These are phyloP conservation scores for Thera britannica DNA, from an alignment of 2,888 invertebrate species.

Conservation along the genomic window DNA sequence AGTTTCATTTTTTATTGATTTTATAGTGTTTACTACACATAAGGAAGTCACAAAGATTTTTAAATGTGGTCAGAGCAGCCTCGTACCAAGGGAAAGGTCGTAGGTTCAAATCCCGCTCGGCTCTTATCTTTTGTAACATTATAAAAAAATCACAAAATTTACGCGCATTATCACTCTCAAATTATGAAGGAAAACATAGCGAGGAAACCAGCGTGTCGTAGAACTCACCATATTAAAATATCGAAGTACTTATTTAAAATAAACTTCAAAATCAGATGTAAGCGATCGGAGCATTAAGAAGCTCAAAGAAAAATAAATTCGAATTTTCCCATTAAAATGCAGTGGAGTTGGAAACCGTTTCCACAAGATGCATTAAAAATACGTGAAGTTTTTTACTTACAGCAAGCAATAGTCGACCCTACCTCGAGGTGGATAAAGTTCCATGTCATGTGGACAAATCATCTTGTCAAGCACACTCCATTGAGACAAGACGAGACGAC, in stretches of 20 bases:
- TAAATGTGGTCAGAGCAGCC: too few species aligned
- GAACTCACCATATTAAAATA: too few species aligned
- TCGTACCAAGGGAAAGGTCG: too few species aligned
- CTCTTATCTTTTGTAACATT: too few species aligned
- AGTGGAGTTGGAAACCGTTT: constrained; percentile 17
- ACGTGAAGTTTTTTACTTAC: constrained; percentile 12
- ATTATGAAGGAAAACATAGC: too few species aligned
- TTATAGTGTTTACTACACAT: too few species aligned
- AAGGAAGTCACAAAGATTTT: too few species aligned
- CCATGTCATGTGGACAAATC: constrained; percentile 9
- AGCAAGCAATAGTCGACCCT: constrained; percentile 29
- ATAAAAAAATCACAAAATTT: too few species aligned
- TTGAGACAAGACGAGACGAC: constrained; percentile 45
- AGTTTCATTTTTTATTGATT: too few species aligned
- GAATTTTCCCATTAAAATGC: constrained; percentile 14
- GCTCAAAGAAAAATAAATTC: constrained; percentile 1
- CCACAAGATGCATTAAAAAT: constrained; percentile 23
- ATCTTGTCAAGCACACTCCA: constrained; percentile 43
- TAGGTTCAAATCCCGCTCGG: too few species aligned
- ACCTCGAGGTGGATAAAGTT: not conserved
- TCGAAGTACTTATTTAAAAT: not conserved
- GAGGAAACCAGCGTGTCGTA: too few species aligned
- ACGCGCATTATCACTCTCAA: too few species aligned
- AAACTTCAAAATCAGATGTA: not conserved
- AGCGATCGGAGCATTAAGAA: not conserved